These are phyloP conservation scores for Thera obeliscata DNA, from an alignment of 2,888 invertebrate species.

Conservation along the genomic window DNA sequence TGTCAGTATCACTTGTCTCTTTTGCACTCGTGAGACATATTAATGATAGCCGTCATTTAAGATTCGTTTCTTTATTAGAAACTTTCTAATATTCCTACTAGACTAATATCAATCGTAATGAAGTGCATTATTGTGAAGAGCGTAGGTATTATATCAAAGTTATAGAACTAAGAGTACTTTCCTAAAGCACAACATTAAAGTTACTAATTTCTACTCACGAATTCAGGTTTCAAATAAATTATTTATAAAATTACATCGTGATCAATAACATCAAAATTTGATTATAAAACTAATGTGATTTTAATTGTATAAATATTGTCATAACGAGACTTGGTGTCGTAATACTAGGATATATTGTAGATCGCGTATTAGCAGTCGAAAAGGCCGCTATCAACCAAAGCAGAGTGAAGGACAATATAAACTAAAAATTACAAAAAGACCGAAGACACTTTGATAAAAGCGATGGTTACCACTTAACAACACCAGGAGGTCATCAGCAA, in stretches of 20 bases:
- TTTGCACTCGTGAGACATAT: too few relatives aligned
- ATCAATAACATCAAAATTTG: slow-evolving; percentile 21
- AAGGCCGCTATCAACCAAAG: neutral
- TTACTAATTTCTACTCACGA: slow-evolving; percentile 6
- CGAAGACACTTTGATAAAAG: too few relatives aligned
- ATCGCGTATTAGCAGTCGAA: slow-evolving; percentile 6
- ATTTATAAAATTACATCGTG: slow-evolving; percentile 20
- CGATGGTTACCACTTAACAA: too few relatives aligned
- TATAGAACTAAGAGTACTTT: slow-evolving; percentile 13
- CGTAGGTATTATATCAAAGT: neutral
- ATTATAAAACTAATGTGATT: slow-evolving; percentile 29
- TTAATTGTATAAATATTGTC: slow-evolving; percentile 39
- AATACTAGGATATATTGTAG: slow-evolving; percentile 26
- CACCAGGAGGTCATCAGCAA: too few relatives aligned
- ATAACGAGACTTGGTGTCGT: slow-evolving; percentile 33
- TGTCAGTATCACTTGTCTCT: too few relatives aligned
- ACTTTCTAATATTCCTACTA: slow-evolving; percentile 48
- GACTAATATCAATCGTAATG: slow-evolving; percentile 51
- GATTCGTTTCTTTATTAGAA: too few relatives aligned
- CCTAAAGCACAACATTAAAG: slow-evolving; percentile 10
- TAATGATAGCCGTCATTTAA: too few relatives aligned
- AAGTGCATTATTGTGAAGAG: slow-evolving; percentile 27
- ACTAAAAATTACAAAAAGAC: neutral
- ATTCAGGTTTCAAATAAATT: slow-evolving; percentile 24
- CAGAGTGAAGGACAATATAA: neutral